Evolutionary conservation across 1,140 invertebrate genomes (phyloP), one percentile per base, ranked within the genome.

Genomic region (Tetramorium simillimum): DNA sequence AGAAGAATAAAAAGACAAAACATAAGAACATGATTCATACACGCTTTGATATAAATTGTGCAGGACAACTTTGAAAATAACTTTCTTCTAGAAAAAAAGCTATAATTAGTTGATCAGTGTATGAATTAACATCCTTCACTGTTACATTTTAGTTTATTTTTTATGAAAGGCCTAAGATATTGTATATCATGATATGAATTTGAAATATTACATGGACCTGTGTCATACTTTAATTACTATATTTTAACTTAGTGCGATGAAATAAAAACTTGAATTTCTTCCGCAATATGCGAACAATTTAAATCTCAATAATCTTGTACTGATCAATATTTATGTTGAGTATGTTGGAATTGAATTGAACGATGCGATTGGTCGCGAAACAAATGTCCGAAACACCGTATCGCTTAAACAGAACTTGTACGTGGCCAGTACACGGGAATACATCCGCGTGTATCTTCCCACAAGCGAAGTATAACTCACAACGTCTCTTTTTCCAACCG

Each of bases 391-490:
- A 62, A 80, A 80, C 43, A 24, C 33, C 33, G 33, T 56, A 81
- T 81, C 62, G 62, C n/a, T 70, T 81, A 70, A 81, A 81, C 24
- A 65, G 21, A 81, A 58, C 51, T 81, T 70, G 37, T 81, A 81
- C 63, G 40, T 56, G 63, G 46, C 16, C 21, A 33, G 21, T 81
- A 70, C 51, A 81, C 33, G 78, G 37, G 63, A 58, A 70, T 70
- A 81, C 49, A 81, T 81, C 21, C 78, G 65, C 63, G 51, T 58
- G 65, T 81, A 81, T 81, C 78, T 81, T 81, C 65, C 78, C 78
- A 81, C 78, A 81, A 81, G 78, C 78, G n/a, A 70, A 81, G 18
- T 81, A 81, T 81, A 81, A 81, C 51, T 81, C 78, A 70, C 77
- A 56, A 56, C 46, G 37, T 70, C 65, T 81, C 78, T 81, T 81